Conservation (phyloP, 2,888 invertebrate species). For the Blera fallax region DNA sequence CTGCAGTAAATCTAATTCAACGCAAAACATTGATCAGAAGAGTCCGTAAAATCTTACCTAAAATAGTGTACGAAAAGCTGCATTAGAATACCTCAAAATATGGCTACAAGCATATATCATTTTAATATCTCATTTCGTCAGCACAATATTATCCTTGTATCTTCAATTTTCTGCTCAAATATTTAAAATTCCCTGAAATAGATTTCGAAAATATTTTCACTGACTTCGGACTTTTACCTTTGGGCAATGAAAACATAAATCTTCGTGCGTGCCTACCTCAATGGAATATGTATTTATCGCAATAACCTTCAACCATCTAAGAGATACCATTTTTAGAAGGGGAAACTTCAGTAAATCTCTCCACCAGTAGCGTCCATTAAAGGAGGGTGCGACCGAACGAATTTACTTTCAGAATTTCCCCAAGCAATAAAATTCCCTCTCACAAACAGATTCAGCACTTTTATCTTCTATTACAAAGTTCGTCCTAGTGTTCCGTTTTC, state of each 20-base stretch:
- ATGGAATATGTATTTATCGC: constrained; percentile 52
- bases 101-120: background rate
- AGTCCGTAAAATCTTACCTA: too few relatives aligned
- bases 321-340: background rate
- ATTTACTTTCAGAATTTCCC: constrained; percentile 4
- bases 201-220: constrained; percentile 46
- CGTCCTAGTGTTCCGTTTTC: constrained; percentile 4
- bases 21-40: too few relatives aligned
- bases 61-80: background rate
- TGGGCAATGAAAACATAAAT: constrained; percentile 53
- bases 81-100: background rate
- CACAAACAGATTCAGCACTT: constrained; percentile 40
- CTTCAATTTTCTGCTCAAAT: constrained; percentile 13
- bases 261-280: constrained; percentile 60
- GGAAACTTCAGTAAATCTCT: background rate
- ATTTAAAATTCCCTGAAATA: constrained; percentile 37
- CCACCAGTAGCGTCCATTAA: background rate
- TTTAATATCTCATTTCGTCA: constrained; percentile 14
- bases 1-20: too few relatives aligned
- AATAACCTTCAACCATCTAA: constrained; percentile 40
- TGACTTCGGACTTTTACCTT: constrained; percentile 12
- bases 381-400: background rate
- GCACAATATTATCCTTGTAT: constrained; percentile 16
- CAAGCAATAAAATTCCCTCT: constrained; percentile 8
- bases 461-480: background rate